Conservation (phyloP, 2,113 vertebrate genomes). For the human region DNA sequence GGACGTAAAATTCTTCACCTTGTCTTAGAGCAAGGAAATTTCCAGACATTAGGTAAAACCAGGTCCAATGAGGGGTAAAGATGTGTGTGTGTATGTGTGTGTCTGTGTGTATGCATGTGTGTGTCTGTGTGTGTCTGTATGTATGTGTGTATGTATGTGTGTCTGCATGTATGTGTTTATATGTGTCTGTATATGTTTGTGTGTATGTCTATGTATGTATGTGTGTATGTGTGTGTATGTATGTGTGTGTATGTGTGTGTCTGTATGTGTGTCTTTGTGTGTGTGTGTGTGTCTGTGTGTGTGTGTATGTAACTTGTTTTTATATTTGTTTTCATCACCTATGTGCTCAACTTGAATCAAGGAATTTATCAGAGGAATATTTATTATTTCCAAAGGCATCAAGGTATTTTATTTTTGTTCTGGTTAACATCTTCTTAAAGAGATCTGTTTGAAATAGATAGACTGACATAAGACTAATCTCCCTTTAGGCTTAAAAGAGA, state of each 20-base stretch:
- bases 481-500: conserved; percentile 69
- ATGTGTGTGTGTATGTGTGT: rapidly evolving
- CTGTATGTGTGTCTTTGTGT: too few relatives aligned
- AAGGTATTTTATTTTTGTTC: conserved; percentile 52
- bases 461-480: conserved; percentile 68
- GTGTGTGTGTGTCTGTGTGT: too few relatives aligned
- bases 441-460: conserved; percentile 55
- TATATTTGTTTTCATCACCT: background rate
- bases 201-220: rapidly evolving
- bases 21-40: background rate
- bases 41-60: background rate
- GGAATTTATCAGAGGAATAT: conserved; percentile 67
- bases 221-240: too few relatives aligned
- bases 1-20: background rate
- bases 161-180: rapidly evolving
- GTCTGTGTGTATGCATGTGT: too few relatives aligned
- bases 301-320: background rate
- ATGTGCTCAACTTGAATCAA: background rate
- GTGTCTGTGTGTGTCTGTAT: rapidly evolving
- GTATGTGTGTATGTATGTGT: background rate
- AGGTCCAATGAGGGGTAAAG: background rate
- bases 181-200: rapidly evolving
- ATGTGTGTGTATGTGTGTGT: too few relatives aligned
- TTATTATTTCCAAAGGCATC: conserved; percentile 70
- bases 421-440: conserved; percentile 66